Evolutionary conservation across 2,888 invertebrate species (phyloP), one percentile per base, ranked within the genome.

Genomic region (Parnassius glacialis): DNA sequence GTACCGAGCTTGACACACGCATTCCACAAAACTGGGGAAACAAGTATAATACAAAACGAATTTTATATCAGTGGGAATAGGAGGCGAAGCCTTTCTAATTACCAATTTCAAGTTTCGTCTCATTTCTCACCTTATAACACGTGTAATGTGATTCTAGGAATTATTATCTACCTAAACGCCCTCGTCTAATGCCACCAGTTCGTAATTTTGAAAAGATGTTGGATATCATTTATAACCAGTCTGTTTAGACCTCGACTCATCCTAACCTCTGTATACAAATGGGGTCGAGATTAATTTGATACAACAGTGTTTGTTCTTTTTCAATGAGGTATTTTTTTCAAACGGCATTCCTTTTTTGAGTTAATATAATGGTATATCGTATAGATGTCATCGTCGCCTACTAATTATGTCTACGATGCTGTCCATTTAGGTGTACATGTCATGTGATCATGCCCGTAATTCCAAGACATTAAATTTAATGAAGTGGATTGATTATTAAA

Each of bases 61-160:
- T 77, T 78, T 79, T 74, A 73, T 74, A 74, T 67, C 72, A 70
- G 74, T 72, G 69, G 70, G 74, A 76, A 76, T 70, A 72, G 67
- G 68, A 72, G 69, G 70, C 71, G 70, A 66, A 48, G 65, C 63
- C 60, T 69, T 73, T 70, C 75, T 82, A 87, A 87, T 85, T 86
- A 87, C 82, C 77, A 82, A 80, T 79, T 79, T 77, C 74, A 68
- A 73, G 77, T 79, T 80, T 78, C 76, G 71, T 79, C 78, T 75
- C 79, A 76, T 76, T 77, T 78, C 73, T 78, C 78, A 78, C 79
- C 74, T 77, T 73, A 69, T 74, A 72, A 70, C 66, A 62, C 61
- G 61, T 75, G 83, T 84, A 81, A 82, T 78, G 74, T 80, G 79
- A 83, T 88, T 87, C 89, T 76, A 71, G 70, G 85, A 85, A 85